These are phyloP conservation scores for Acromyrmex echinatior DNA, from an alignment of 1,140 invertebrate genomes.

Conservation along the genomic window DNA sequence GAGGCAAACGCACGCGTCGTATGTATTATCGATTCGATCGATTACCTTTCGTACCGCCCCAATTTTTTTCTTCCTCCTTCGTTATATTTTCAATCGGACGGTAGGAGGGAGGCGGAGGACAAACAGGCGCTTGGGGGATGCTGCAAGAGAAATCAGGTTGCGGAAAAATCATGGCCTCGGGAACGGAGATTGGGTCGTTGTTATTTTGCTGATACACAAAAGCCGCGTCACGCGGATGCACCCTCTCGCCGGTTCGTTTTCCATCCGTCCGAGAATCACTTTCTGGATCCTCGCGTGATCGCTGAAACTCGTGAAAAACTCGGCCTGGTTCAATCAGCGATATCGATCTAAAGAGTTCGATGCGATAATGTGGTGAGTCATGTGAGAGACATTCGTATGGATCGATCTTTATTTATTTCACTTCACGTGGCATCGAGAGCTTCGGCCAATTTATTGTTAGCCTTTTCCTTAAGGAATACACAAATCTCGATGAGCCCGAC, in stretches of 20 bases:
- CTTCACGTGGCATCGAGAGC: background rate
- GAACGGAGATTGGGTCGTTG: conserved; percentile 43
- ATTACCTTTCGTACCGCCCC: conserved; percentile 12
- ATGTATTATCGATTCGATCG: conserved; percentile 24
- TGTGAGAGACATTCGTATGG: background rate
- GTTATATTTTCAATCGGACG: conserved; percentile 42
- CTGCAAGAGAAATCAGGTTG: conserved; percentile 45
- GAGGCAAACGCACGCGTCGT: background rate
- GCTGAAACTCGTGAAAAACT: background rate
- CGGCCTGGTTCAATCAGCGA: background rate
- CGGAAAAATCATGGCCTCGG: conserved; percentile 9
- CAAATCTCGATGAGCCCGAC: background rate
- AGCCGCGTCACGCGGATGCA: background rate
- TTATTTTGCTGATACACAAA: conserved; percentile 16
- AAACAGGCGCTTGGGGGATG: conserved; percentile 38
- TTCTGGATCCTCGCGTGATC: background rate
- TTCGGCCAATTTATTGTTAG: background rate
- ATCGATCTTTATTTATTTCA: conserved; percentile 11
- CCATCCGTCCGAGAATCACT: conserved; percentile 4
- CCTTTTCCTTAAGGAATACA: background rate
- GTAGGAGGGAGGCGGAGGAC: background rate
- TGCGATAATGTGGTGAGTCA: background rate
- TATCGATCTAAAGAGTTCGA: background rate
- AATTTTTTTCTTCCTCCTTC: conserved; percentile 3
- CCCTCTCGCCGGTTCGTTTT: background rate